These are phyloP conservation scores for Eurosta solidaginis DNA, from an alignment of 1,140 invertebrate species.

Conservation along the genomic window DNA sequence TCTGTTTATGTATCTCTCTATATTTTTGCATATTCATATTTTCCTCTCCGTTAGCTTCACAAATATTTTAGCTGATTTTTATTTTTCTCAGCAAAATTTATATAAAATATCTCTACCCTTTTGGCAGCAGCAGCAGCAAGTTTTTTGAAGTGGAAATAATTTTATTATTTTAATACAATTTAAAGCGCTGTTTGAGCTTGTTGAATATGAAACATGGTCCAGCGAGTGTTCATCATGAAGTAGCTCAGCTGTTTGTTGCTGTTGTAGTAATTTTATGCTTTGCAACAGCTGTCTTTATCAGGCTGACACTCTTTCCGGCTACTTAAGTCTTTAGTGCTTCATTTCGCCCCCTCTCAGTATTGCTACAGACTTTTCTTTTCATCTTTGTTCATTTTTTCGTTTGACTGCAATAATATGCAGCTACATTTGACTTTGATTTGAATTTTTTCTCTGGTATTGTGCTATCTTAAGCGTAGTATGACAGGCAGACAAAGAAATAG, in stretches of 20 bases:
- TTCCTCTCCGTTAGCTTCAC: no score
- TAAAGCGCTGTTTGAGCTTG: slow-evolving; percentile 19
- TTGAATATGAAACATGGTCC: neutral
- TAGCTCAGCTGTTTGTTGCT: neutral
- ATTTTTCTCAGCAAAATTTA: no score
- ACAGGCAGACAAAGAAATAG: neutral
- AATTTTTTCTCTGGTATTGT: neutral
- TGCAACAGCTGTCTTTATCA: slow-evolving; percentile 9
- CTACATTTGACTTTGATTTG: slow-evolving; percentile 7
- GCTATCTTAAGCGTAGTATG: neutral
- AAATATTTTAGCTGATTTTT: no score
- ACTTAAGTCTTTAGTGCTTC: slow-evolving; percentile 11
- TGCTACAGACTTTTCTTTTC: neutral
- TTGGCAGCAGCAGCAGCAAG: neutral
- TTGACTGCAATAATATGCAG: neutral
- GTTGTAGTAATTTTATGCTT: neutral
- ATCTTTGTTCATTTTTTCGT: neutral
- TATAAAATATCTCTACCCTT: no score
- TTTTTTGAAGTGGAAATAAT: slow-evolving; percentile 6
- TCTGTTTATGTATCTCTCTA: no score
- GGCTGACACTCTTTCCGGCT: neutral
- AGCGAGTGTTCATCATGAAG: neutral
- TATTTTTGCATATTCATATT: no score
- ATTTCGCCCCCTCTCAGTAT: neutral
- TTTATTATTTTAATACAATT: slow-evolving; percentile 25